phyloP scores from a whole-genome alignment of 2,888 invertebrate genomes.

The Arenicola marina region DNA sequence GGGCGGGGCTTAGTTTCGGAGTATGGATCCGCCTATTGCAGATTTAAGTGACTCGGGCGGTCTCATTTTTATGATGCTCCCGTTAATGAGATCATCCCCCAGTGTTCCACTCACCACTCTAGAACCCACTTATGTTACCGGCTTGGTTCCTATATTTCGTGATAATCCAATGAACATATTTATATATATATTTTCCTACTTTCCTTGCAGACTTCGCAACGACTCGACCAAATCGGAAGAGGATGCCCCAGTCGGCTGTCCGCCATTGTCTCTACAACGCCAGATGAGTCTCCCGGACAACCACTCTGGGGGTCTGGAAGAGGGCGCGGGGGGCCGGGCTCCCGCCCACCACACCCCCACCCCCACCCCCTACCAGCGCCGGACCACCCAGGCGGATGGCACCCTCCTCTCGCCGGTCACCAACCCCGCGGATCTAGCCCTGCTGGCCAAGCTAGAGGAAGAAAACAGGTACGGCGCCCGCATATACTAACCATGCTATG shows the following conservation, averaged over 20 bases:
- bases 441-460: slow-evolving; percentile 93
- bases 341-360: too few relatives aligned
- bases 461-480: slow-evolving; percentile 79
- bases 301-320: not conserved
- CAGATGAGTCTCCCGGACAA: not conserved
- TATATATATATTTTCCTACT: not conserved
- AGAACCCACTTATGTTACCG: too few relatives aligned
- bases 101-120: too few relatives aligned
- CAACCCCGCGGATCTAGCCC: slow-evolving; percentile 72
- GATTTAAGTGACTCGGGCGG: too few relatives aligned
- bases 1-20: too few relatives aligned
- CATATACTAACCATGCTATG: too few relatives aligned
- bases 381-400: not conserved
- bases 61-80: too few relatives aligned
- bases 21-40: too few relatives aligned
- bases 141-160: too few relatives aligned
- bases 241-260: not conserved
- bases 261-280: not conserved
- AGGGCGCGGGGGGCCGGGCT: too few relatives aligned
- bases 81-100: too few relatives aligned
- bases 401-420: not conserved
- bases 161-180: not conserved
- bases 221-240: slow-evolving; percentile 2
- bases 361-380: too few relatives aligned
- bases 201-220: not conserved